A percentile compares a stretch with the other conserved stretches of the same genome.
phyloP scores from a whole-genome alignment of 2,113 vertebrate genomes.

The Anarrhichthys ocellatus region DNA sequence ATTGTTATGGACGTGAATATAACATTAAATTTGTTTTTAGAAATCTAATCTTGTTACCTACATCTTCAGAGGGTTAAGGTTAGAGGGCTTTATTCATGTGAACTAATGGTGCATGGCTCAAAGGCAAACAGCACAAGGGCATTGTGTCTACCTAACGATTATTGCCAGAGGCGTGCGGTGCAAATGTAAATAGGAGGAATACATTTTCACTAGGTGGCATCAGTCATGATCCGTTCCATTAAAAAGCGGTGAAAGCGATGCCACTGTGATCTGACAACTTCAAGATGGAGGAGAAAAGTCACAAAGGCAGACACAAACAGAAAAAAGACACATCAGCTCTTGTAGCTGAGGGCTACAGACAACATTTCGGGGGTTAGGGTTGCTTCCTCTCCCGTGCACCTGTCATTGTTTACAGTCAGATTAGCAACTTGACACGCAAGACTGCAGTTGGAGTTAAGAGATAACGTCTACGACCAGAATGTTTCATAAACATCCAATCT shows the following conservation, averaged over 20 bases:
- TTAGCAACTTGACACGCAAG: neutral
- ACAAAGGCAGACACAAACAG: neutral
- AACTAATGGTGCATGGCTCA: constrained; percentile 24
- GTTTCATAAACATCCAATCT: neutral
- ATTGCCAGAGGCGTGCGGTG: constrained; percentile 19
- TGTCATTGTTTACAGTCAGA: neutral
- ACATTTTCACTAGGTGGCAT: constrained; percentile 35
- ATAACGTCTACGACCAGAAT: neutral
- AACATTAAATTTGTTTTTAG: neutral
- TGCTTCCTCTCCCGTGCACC: neutral
- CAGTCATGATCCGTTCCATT: neutral
- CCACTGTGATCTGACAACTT: constrained; percentile 12
- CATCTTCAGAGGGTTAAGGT: neutral
- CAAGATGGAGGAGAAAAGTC: constrained; percentile 7
- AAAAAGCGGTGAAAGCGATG: neutral
- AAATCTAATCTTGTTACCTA: neutral
- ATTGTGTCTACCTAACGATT: constrained; percentile 19
- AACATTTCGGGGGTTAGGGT: neutral
- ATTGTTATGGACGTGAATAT: neutral
- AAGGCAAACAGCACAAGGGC: constrained; percentile 29
- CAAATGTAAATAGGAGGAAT: constrained; percentile 46
- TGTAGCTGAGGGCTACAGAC: neutral
- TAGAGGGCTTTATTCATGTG: constrained; percentile 31
- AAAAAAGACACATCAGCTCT: no score
- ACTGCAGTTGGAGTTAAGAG: neutral